Evolutionary conservation across 2,888 invertebrate species (phyloP), one percentile per base, ranked within the genome.

Genomic region (Lepidochitona cinerea): DNA sequence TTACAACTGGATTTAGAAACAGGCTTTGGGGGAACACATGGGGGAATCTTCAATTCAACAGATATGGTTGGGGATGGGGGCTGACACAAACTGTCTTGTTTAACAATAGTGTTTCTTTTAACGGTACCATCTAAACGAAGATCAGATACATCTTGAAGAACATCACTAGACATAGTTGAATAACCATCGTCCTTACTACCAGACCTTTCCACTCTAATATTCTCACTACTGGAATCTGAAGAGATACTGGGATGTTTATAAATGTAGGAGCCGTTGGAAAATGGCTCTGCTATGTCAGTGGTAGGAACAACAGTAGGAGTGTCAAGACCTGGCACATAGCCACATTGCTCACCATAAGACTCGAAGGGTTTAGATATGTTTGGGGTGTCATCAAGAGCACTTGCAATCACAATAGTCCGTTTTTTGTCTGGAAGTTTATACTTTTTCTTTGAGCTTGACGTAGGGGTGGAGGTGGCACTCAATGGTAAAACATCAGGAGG

Each of bases 141-240:
- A 72, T 87, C 86, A 73, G 86, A 74, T 26, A 79, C 77, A 69
- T 85, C 85, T 52, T 86, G 87, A 68, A 86, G 85, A 32, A 87
- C 83, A 73, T 87, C 87, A 71, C 87, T 87, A 0, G 87, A 87
- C 87, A 87, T 87, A 9, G 87, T 87, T 7, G 87, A 87, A 71
- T 87, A 87, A 6, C 87, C 87, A 73, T 87, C 87, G 72, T 87
- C 87, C 71, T 84, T 84, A 78, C 85, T 87, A 0, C 86, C 87
- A 37, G 87, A 86, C 35, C 86, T 75, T 75, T 87, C 87, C 14
- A 84, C 86, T 37, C 81, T 76, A n/a, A 81, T 75, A 65, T 81
- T 81, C 53, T 84, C 84, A 71, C 81, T 83, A 73, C 83, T 83
- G 29, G 83, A 81, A 36, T 83, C 84, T 2, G 83, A 78, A 4